A percentile compares a stretch with the other conserved stretches of the same genome.
Conservation (phyloP, 2,113 vertebrate genomes). For the Seriola aureovittata region DNA sequence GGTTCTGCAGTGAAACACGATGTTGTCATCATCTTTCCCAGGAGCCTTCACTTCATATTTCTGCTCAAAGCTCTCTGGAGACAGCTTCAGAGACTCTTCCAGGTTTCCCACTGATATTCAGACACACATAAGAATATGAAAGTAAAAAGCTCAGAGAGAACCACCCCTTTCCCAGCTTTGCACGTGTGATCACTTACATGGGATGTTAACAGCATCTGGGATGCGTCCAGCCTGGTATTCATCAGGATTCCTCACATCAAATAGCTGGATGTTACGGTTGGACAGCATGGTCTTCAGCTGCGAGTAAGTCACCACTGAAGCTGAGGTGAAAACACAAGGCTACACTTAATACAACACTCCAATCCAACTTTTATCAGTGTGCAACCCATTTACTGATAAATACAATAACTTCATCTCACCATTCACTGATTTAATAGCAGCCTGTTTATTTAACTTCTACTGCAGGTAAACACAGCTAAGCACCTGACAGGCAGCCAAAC, state of each 20-base stretch:
- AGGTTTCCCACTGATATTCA: conserved; percentile 76
- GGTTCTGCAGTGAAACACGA: conserved; percentile 85
- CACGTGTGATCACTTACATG: conserved; percentile 67
- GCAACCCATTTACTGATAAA: background rate
- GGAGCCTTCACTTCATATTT: conserved; percentile 80
- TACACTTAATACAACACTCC: background rate
- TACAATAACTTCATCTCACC: conserved; percentile 12
- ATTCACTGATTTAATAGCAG: conserved; percentile 15
- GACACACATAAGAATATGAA: background rate
- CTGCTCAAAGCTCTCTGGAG: conserved; percentile 79
- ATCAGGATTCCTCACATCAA: conserved; percentile 83
- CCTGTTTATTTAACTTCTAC: background rate
- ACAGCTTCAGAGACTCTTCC: conserved; percentile 83
- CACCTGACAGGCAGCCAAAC: no score
- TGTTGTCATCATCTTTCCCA: conserved; percentile 76
- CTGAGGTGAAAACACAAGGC: conserved; percentile 26
- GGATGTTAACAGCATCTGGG: conserved; percentile 77
- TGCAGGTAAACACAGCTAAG: background rate
- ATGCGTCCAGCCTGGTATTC: conserved; percentile 82
- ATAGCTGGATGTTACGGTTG: conserved; percentile 71
- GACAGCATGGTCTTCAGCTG: conserved; percentile 81
- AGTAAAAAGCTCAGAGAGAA: background rate
- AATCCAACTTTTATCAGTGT: background rate
- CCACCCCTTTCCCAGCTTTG: no score
- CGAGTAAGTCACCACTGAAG: conserved; percentile 76